phyloP scores from a whole-genome alignment of 2,113 vertebrate species.

The Sitta europaea region DNA sequence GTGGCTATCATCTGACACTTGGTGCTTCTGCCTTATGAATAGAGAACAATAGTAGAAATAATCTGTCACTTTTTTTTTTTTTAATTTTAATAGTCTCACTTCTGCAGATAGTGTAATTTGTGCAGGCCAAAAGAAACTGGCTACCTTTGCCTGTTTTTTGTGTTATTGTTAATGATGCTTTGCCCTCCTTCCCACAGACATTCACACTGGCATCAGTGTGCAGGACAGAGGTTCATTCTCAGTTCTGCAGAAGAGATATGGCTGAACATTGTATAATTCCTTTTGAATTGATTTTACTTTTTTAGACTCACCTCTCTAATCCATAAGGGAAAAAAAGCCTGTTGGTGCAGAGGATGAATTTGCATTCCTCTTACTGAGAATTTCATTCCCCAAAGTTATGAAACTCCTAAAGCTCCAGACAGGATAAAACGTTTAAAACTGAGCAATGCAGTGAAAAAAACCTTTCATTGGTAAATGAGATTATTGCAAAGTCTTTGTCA shows the following conservation, averaged over 20 bases:
- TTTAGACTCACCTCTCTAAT: not conserved
- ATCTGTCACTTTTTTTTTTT: not conserved
- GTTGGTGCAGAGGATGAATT: not conserved
- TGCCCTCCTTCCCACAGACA: not conserved
- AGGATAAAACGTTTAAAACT: not conserved
- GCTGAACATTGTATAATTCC: not conserved
- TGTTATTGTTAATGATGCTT: not conserved
- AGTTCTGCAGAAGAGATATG: not conserved
- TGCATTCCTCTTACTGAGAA: not conserved
- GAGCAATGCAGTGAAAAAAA: not conserved
- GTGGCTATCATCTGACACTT: not conserved
- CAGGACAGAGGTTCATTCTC: not conserved
- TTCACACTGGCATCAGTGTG: fast-evolving
- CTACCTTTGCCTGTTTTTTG: not conserved
- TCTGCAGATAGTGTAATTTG: not conserved
- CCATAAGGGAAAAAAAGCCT: not conserved
- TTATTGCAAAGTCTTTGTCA: not conserved
- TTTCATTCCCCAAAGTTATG: not conserved
- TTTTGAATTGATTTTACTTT: slow-evolving; percentile 30
- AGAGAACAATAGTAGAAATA: not conserved
- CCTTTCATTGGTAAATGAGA: not conserved
- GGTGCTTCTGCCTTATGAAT: not conserved
- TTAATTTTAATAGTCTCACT: not conserved
- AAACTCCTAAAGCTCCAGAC: not conserved
- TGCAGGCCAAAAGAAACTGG: not conserved